phyloP scores from a whole-genome alignment of 1,140 invertebrate species.

The Hycleus phaleratus region DNA sequence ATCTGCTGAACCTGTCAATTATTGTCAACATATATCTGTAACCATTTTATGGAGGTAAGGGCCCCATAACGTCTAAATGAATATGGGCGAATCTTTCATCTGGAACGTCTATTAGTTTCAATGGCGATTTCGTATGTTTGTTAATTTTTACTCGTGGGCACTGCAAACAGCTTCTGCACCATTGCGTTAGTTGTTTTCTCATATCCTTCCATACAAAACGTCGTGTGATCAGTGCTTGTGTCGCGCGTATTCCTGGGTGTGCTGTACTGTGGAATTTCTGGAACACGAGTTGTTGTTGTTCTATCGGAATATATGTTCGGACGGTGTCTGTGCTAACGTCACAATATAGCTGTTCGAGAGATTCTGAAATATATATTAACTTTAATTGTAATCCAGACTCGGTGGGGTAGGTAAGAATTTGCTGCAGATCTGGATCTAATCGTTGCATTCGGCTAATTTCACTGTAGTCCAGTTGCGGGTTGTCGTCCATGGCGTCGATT shows the following conservation, averaged over 20 bases:
- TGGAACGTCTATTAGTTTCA: conserved; percentile 6
- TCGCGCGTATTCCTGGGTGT: conserved; percentile 34
- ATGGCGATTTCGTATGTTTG: conserved; percentile 8
- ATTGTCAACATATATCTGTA: conserved; percentile 40
- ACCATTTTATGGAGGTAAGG: conserved; percentile 35
- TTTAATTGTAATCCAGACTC: neutral
- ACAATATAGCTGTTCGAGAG: conserved; percentile 19
- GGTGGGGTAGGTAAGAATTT: neutral
- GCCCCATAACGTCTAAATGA: conserved; percentile 46
- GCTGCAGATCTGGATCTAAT: neutral
- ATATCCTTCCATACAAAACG: conserved; percentile 25
- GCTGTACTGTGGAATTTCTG: conserved; percentile 27
- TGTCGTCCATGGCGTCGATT: neutral
- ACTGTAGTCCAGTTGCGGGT: neutral
- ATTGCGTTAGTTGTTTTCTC: conserved; percentile 12
- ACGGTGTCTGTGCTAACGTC: conserved; percentile 9
- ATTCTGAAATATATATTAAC: neutral
- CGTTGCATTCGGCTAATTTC: neutral
- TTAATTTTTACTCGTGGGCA: conserved; percentile 22
- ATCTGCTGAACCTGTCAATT: conserved; percentile 43
- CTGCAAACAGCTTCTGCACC: conserved; percentile 17
- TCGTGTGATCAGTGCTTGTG: conserved; percentile 31
- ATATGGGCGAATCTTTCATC: conserved; percentile 32
- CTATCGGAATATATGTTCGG: conserved; percentile 24
- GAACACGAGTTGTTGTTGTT: conserved; percentile 29